Base-by-base conservation (phyloP, 2,888 invertebrate species). In the Netelia melanura region DNA sequence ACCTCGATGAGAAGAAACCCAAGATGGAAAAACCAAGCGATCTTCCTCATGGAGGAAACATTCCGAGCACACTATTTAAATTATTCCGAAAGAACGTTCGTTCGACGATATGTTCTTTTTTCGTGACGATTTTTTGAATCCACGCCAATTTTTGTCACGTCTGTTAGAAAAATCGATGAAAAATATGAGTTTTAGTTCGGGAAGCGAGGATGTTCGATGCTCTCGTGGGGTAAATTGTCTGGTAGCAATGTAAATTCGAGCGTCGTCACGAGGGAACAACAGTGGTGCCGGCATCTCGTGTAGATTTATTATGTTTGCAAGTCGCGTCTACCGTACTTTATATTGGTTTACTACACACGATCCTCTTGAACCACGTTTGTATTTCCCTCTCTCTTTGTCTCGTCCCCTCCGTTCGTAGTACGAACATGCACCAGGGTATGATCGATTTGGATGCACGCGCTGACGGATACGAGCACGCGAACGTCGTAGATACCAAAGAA, bases 261-360 rank as follows among this genome's bases (percentile, higher is more conserved):
- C 67, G 44, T 61, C 74, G 25, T 72, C 70, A 38, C 72, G 17
- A 23, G 58, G 58, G 43, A 38, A 6, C 48, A 10, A 6, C 48
- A 10, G 21, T 64, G 17, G 81, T 54, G 65, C 78, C 72, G 43
- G 56, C 71, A 78, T 68, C 44, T 48, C 78, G 67, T 38, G 30
- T 74, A 62, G 78, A 83, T 83, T 78, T 83, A 83, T 83, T 54
- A 68, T 78, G 83, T 83, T 83, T 83, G 78, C 74, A 62, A 58
- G 74, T 61, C 74, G 38, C 6, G 64, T 68, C 78, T 58, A 58
- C 67, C 76, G 38, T 62, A 52, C 30, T 30, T 30, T 30, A 3
- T 30, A 30, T 74, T 68, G 48, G 61, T 67, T 68, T 78, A 54
- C 38, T 38, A 38, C 38, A 6, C 48, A 68, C 43, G 74, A 30